Conservation (phyloP, 1,140 invertebrate genomes). For the Zaprionus gabonicus region DNA sequence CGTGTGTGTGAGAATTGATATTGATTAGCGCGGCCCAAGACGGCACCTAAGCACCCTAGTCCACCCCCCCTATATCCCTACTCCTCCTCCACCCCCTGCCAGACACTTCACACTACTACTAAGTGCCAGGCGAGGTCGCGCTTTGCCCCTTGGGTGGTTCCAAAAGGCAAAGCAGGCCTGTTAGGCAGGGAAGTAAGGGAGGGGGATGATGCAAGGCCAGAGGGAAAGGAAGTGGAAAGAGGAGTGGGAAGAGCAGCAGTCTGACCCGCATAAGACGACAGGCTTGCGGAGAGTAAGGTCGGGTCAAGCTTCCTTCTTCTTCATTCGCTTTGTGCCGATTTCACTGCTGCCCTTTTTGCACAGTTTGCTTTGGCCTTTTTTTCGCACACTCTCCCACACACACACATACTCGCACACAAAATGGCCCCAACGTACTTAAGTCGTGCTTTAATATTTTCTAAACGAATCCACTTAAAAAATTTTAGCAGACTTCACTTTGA, state of each 20-base stretch:
- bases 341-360: slow-evolving; percentile 16
- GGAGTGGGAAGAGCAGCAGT: no score
- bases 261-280: slow-evolving; percentile 22
- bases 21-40: slow-evolving; percentile 38
- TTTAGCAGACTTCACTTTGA: slow-evolving; percentile 61
- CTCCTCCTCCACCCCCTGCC: neutral
- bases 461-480: slow-evolving; percentile 69
- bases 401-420: slow-evolving; percentile 7
- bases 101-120: neutral
- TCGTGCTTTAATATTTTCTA: slow-evolving; percentile 61
- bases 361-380: slow-evolving; percentile 12
- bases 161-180: neutral
- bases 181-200: neutral
- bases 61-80: neutral
- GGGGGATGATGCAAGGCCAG: neutral
- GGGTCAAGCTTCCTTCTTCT: slow-evolving; percentile 37
- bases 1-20: slow-evolving; percentile 65
- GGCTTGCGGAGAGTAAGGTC: neutral
- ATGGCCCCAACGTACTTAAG: slow-evolving; percentile 42
- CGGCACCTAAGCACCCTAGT: neutral
- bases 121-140: slow-evolving; percentile 3
- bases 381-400: slow-evolving; percentile 12
- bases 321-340: slow-evolving; percentile 12
- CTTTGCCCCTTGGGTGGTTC: neutral
- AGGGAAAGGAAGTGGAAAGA: no score